phyloP scores from a whole-genome alignment of 2,888 invertebrate genomes.

The Campopleginae sp. region DNA sequence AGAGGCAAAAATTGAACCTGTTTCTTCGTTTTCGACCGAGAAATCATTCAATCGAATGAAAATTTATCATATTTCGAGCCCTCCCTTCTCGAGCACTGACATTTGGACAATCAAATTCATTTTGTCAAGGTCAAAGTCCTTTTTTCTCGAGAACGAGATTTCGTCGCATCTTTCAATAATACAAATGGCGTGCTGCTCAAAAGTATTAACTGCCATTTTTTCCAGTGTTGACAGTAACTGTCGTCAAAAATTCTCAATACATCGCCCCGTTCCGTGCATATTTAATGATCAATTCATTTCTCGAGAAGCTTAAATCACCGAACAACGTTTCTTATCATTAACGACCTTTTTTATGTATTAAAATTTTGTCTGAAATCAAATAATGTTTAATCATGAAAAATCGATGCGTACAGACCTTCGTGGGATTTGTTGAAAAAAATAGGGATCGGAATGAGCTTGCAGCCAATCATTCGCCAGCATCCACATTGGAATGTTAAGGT shows the following conservation, averaged over 20 bases:
- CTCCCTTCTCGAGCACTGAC: background rate
- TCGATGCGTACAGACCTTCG: slow-evolving; percentile 35
- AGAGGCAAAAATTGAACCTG: background rate
- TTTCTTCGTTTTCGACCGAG: background rate
- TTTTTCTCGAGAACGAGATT: background rate
- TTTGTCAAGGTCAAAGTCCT: background rate
- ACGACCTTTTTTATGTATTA: background rate
- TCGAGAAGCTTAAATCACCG: background rate
- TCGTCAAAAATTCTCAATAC: background rate
- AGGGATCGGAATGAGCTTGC: slow-evolving; percentile 48
- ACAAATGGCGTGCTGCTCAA: background rate
- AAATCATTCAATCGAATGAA: background rate
- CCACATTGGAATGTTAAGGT: slow-evolving; percentile 66
- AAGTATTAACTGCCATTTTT: background rate
- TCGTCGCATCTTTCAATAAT: no score
- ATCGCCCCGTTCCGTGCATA: background rate
- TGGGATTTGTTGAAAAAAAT: slow-evolving; percentile 29
- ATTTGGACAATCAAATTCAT: background rate
- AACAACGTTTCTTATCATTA: background rate
- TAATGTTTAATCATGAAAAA: slow-evolving; percentile 19
- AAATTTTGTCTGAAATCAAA: background rate
- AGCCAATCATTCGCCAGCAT: slow-evolving; percentile 51
- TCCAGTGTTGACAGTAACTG: background rate
- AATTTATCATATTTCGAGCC: background rate
- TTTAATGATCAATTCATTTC: background rate